Conservation (phyloP, 2,797 vertebrate species). For the Decapterus maruadsi region DNA sequence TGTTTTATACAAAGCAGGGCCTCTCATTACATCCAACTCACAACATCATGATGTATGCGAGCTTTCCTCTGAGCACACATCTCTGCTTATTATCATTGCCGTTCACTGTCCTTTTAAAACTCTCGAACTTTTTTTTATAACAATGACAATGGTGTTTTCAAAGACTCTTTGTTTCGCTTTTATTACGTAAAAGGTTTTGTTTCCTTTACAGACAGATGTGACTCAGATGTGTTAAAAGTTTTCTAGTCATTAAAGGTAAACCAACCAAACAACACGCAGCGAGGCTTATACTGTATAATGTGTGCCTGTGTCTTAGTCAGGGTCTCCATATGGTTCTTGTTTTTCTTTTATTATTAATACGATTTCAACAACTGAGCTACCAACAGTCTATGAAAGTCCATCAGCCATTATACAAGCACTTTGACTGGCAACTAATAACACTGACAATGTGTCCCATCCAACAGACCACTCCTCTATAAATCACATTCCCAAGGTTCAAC, state of each 20-base stretch:
- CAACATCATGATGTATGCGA: conserved; percentile 34
- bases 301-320: conserved; percentile 41
- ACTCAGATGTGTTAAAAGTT: conserved; percentile 5
- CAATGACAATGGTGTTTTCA: conserved; percentile 19
- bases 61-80: conserved; percentile 45
- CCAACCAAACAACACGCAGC: conserved; percentile 14
- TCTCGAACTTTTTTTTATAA: conserved; percentile 32
- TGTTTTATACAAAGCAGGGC: conserved; percentile 65
- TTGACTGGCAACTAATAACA: conserved; percentile 60
- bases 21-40: background rate
- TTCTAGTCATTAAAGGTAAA: conserved; percentile 32
- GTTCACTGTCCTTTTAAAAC: conserved; percentile 30
- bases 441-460: conserved; percentile 44
- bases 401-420: conserved; percentile 72
- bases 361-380: conserved; percentile 61
- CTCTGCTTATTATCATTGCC: conserved; percentile 22
- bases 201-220: conserved; percentile 2
- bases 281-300: conserved; percentile 36
- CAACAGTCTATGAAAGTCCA: conserved; percentile 69
- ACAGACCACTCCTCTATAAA: conserved; percentile 32
- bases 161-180: background rate
- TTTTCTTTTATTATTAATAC: conserved; percentile 59
- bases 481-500: conserved; percentile 5
- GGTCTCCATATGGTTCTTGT: conserved; percentile 60
- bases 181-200: conserved; percentile 7